Base-by-base conservation (phyloP, 2,888 invertebrate genomes). In the Eremobia ochroleuca region DNA sequence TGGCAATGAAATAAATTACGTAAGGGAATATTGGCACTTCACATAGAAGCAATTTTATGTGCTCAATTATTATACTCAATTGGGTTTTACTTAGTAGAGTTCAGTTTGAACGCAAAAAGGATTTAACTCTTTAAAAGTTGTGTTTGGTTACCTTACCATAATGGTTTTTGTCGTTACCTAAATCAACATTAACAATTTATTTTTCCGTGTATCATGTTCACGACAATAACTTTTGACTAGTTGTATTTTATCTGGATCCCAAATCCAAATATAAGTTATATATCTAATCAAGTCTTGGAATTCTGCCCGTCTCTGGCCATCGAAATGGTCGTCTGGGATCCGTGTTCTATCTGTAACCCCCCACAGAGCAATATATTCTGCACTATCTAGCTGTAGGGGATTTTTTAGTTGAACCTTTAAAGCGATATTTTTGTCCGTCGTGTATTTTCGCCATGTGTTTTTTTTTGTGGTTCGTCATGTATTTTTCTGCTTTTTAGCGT, bases 231-330 rank as follows among this genome's bases (percentile, higher is more conserved):
- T 6, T 31, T 67, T 43, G 18, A 61, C 25, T 9, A 21, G 4
- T 68, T 49, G 9, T 62, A 43, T 70, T 75, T 43, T 21, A 77
- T 84, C 77, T 87, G 86, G 86, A 79, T n/a, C n/a, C n/a, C 73
- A 76, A 64, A 85, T 88, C 86, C 82, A 88, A 87, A 85, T 85
- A 86, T 86, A 88, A 87, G 85, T 86, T 87, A 83, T 85, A 88
- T 69, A 71, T 74, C 76, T 90, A 90, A 92, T 91, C 89, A 89
- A 87, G 79, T 88, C 79, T 93, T 93, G 93, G 93, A 93, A 88
- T 82, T 79, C 74, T 92, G 93, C 93, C 93, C 92, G 87, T 81
- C 77, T 87, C 70, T 68, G n/a, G 58, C 58, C 72, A 62, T 71
- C 25, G 86, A 88, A 87, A 87, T 79, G 77, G 83, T 81, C 86